phyloP scores from a whole-genome alignment of 1,140 invertebrate genomes.

The Brachystomella parvula region DNA sequence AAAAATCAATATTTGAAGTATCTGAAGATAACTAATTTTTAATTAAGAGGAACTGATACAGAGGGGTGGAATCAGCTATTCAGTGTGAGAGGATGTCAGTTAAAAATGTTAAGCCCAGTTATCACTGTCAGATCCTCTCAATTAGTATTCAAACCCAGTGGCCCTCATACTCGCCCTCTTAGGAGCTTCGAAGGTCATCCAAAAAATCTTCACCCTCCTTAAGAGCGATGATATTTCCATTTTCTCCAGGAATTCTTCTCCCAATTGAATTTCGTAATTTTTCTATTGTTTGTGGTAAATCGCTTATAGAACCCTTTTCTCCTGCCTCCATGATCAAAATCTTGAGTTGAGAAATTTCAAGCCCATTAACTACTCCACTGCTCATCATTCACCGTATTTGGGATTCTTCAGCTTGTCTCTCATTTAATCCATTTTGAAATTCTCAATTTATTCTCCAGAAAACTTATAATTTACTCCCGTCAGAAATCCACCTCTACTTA shows the following conservation, averaged over 20 bases:
- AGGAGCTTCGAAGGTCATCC: not conserved
- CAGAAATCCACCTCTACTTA: not conserved
- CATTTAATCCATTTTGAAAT: not conserved
- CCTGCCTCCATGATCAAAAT: no score
- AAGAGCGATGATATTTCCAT: no score
- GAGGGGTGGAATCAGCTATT: not conserved
- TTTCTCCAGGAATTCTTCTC: no score
- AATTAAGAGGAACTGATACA: not conserved
- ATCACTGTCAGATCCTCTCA: not conserved
- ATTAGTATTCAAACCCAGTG: constrained; percentile 11
- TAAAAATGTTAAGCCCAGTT: not conserved
- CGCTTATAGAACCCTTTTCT: no score
- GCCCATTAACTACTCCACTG: no score
- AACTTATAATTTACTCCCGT: not conserved
- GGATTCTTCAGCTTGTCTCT: no score
- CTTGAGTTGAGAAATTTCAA: not conserved
- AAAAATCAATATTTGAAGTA: not conserved
- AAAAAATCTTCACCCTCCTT: no score
- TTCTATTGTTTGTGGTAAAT: not conserved
- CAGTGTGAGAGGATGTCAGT: not conserved
- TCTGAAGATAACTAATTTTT: not conserved
- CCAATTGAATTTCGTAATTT: no score
- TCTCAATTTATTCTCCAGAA: not conserved
- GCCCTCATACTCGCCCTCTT: not conserved
- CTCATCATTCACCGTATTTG: not conserved